Percentiles rank a stretch among this genome's conserved stretches.
Conservation (phyloP, 2,888 invertebrate species). For the Gonocerus acuteangulatus region DNA sequence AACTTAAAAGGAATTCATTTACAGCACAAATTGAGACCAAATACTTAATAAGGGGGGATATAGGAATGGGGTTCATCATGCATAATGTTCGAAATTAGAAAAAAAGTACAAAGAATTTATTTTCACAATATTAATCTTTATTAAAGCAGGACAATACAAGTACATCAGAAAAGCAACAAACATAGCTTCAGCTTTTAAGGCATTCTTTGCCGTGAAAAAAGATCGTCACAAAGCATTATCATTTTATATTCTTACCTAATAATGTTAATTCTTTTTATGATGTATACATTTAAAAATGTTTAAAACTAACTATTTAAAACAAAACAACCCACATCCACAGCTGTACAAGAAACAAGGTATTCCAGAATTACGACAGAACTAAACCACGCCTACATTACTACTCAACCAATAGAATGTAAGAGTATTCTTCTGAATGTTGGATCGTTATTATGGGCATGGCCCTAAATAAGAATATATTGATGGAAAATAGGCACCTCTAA, state of each 20-base stretch:
- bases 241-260: neutral
- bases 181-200: too few species aligned
- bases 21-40: too few species aligned
- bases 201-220: too few species aligned
- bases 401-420: constrained; percentile 26
- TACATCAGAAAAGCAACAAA: too few species aligned
- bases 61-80: too few species aligned
- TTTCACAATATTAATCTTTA: too few species aligned
- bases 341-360: constrained; percentile 32
- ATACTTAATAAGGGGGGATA: too few species aligned
- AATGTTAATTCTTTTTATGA: neutral
- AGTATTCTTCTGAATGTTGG: constrained; percentile 11
- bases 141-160: too few species aligned
- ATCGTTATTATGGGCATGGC: constrained; percentile 26
- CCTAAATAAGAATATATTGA: neutral
- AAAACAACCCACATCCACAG: constrained; percentile 29
- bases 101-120: too few species aligned
- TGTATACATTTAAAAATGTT: constrained; percentile 14
- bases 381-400: constrained; percentile 29
- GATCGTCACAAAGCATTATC: too few species aligned
- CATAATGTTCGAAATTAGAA: too few species aligned
- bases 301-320: constrained; percentile 15
- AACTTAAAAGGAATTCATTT: too few species aligned
- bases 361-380: constrained; percentile 30
- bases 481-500: constrained; percentile 1